Conservation (phyloP, 2,797 vertebrate species). For the Enteromius argenteus region DNA sequence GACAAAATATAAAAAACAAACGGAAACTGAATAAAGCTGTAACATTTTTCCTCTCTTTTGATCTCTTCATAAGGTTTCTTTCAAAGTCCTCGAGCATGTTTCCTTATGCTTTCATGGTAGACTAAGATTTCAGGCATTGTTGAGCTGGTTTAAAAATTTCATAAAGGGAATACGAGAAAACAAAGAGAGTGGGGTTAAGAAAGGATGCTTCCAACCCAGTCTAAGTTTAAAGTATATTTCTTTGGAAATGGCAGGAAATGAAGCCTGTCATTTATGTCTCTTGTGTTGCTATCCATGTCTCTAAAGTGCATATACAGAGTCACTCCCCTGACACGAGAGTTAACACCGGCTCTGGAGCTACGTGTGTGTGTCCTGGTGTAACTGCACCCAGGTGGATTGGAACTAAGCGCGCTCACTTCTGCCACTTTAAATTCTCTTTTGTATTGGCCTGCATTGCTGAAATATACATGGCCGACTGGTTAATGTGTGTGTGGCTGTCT, state of each 20-base stretch:
- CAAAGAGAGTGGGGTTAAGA: slow-evolving; percentile 68
- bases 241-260: slow-evolving; percentile 70
- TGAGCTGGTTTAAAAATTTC: slow-evolving; percentile 79
- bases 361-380: slow-evolving; percentile 64
- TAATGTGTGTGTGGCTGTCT: slow-evolving; percentile 23
- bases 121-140: slow-evolving; percentile 75
- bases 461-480: slow-evolving; percentile 51
- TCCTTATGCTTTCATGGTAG: slow-evolving; percentile 73
- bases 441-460: slow-evolving; percentile 39
- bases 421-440: slow-evolving; percentile 51
- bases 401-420: slow-evolving; percentile 53
- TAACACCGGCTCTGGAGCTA: slow-evolving; percentile 48
- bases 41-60: slow-evolving; percentile 20
- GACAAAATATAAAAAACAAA: background rate
- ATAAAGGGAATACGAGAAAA: slow-evolving; percentile 67
- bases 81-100: slow-evolving; percentile 67
- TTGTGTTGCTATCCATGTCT: slow-evolving; percentile 62
- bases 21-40: background rate
- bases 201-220: slow-evolving; percentile 66
- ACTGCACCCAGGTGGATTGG: slow-evolving; percentile 65
- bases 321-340: slow-evolving; percentile 29
- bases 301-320: slow-evolving; percentile 60
- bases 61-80: slow-evolving; percentile 62
- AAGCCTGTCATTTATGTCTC: slow-evolving; percentile 63
- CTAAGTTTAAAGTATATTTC: slow-evolving; percentile 73